These are phyloP conservation scores for Cryptotis parvus DNA, from an alignment of 2,113 vertebrate genomes.

Conservation along the genomic window DNA sequence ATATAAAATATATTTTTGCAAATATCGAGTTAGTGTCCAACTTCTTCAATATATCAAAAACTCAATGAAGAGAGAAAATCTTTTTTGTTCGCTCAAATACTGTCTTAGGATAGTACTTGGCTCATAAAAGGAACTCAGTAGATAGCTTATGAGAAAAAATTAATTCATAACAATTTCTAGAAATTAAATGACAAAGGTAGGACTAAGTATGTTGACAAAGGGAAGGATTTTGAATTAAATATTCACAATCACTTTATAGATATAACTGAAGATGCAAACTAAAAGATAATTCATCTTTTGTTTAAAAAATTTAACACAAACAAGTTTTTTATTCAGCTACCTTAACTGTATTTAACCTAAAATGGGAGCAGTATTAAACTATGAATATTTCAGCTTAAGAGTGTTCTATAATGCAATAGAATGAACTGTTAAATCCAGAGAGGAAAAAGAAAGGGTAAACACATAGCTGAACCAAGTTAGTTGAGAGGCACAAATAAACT, in stretches of 20 bases:
- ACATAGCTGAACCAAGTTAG: not conserved
- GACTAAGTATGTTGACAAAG: not conserved
- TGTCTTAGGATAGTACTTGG: not conserved
- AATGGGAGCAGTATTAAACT: not conserved
- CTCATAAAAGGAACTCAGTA: not conserved
- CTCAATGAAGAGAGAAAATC: not conserved
- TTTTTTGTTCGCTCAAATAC: not conserved
- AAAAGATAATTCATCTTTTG: not conserved
- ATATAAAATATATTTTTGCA: not conserved
- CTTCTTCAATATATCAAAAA: slow-evolving; percentile 14
- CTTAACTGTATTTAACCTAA: not conserved
- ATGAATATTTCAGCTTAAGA: not conserved
- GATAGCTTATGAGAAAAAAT: not conserved
- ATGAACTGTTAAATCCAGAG: not conserved
- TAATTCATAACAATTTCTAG: not conserved
- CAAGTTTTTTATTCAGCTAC: not conserved
- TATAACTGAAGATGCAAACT: not conserved
- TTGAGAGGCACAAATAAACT: slow-evolving; percentile 13
- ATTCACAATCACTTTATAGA: not conserved
- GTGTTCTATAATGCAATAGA: not conserved
- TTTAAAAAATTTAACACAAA: not conserved
- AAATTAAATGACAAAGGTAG: not conserved
- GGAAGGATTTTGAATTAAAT: slow-evolving; percentile 22
- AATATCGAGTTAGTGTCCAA: not conserved
- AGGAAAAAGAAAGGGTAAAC: slow-evolving; percentile 37